A percentile compares a stretch with the other conserved stretches of the same genome.
Conservation (phyloP, 2,797 vertebrate species). For the Poecilia velifera region DNA sequence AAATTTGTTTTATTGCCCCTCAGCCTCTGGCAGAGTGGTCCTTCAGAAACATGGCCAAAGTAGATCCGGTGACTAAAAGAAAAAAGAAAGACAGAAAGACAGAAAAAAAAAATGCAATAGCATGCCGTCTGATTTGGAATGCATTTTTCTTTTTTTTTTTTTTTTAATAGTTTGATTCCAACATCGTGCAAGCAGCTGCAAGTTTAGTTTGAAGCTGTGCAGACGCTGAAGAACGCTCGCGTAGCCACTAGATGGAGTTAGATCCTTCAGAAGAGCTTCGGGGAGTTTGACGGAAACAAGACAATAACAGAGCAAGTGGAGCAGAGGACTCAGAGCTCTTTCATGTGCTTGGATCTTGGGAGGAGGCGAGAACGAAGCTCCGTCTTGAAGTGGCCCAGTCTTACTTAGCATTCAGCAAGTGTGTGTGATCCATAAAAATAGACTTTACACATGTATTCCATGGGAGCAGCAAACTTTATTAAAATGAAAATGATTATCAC, state of each 20-base stretch:
- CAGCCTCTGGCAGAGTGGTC: slow-evolving; percentile 46
- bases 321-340: slow-evolving; percentile 51
- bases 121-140: not conserved
- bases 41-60: slow-evolving; percentile 27
- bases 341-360: slow-evolving; percentile 52
- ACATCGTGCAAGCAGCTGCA: slow-evolving; percentile 11
- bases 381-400: slow-evolving; percentile 44
- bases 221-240: slow-evolving; percentile 63
- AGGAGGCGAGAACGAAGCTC: slow-evolving; percentile 54
- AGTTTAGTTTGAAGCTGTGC: slow-evolving; percentile 29
- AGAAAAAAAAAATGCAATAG: not conserved
- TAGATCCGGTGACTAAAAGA: not conserved
- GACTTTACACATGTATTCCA: slow-evolving; percentile 49
- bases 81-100: not conserved
- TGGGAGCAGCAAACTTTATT: slow-evolving; percentile 72
- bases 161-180: slow-evolving; percentile 19
- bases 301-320: slow-evolving; percentile 65
- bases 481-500: slow-evolving; percentile 73
- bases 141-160: not conserved
- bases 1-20: slow-evolving; percentile 69
- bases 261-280: slow-evolving; percentile 80
- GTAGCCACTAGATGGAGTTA: slow-evolving; percentile 86
- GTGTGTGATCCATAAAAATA: slow-evolving; percentile 62
- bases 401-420: slow-evolving; percentile 47
- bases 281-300: slow-evolving; percentile 56